phyloP scores from a whole-genome alignment of 2,113 vertebrate species.

The Anguilla rostrata region DNA sequence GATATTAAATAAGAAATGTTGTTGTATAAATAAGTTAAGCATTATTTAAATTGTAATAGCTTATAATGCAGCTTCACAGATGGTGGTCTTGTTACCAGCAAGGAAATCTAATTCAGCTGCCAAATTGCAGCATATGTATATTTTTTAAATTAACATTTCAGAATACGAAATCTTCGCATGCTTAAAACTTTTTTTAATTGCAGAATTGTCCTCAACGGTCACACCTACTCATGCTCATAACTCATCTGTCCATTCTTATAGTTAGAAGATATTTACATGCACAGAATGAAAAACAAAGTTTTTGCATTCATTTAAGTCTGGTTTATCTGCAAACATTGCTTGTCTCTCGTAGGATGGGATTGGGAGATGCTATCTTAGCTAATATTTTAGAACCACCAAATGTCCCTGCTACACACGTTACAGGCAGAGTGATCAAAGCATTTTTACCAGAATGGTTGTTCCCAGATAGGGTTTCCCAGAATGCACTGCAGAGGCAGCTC shows the following conservation, averaged over 20 bases:
- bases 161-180: neutral
- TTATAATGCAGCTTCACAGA: neutral
- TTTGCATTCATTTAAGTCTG: neutral
- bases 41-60: neutral
- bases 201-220: neutral
- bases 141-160: neutral
- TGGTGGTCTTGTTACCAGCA: neutral
- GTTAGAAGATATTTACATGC: neutral
- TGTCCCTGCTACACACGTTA: neutral
- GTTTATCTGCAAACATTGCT: neutral
- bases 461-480: neutral
- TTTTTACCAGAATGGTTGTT: neutral
- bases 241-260: neutral
- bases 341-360: neutral
- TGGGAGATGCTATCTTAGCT: slow-evolving; percentile 8
- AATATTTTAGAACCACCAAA: neutral
- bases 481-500: neutral
- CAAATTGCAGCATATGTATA: neutral
- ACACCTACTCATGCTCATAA: neutral
- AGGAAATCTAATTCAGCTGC: neutral
- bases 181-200: neutral
- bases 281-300: neutral
- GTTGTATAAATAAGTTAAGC: neutral
- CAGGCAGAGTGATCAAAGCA: neutral
- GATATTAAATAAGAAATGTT: neutral